Base-by-base conservation (phyloP, 2,888 invertebrate genomes). In the Synanthedon andrenaeformis region DNA sequence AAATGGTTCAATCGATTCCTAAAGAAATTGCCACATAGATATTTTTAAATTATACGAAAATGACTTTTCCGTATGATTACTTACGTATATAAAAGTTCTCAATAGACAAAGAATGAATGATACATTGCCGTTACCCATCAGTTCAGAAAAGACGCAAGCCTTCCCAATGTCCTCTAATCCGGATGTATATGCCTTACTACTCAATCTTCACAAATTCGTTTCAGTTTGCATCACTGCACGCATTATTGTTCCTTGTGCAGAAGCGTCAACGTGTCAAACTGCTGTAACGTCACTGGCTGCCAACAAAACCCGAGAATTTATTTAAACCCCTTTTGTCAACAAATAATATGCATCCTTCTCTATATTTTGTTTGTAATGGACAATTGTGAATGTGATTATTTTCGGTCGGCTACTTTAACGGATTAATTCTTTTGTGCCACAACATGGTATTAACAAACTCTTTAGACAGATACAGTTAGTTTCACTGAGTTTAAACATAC, bases 361-460 rank as follows among this genome's bases (percentile, higher is more conserved):
- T 52, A 70, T 61, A 75, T 67, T 77, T 77, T 81, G 82, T 81
- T 77, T 75, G 75, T 62, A 11, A 8, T 11, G n/a, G 19, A 17
- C 17, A 49, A 49, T 17, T 49, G 17, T 10, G 23, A 49, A 49
- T 13, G 14, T 45, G 14, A 51, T 52, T 48, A 41, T 53, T 53
- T 52, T 35, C 48, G 62, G 76, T 80, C 86, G 86, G 86, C 82
- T 83, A 85, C 86, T 84, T 85, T 85, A 78, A 72, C 79, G 74
- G 86, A 85, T 85, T 83, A 85, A 64, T 62, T 66, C 70, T 66
- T 73, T 82, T 82, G 81, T 82, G 35, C 35, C 35, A 62, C 58
- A 45, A 52, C 52, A 55, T 58, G 60, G 62, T 60, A 61, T 62
- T 63, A 61, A 59, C 60, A 51, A 64, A 66, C 63, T 57, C 64